These are phyloP conservation scores for Acrobasis consociella DNA, from an alignment of 2,888 invertebrate species.

Conservation along the genomic window DNA sequence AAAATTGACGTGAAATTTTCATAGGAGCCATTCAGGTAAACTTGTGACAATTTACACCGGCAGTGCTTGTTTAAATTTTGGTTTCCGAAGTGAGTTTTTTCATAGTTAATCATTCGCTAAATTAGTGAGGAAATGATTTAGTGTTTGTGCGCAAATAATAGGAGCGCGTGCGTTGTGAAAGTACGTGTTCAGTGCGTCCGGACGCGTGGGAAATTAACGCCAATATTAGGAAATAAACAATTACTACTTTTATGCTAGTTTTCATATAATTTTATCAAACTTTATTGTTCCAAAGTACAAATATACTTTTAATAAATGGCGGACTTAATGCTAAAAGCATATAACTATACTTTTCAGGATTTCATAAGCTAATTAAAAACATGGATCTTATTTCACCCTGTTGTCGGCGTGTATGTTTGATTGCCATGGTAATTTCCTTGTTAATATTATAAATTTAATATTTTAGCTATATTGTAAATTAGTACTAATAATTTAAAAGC, in stretches of 20 bases:
- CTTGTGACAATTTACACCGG: not conserved
- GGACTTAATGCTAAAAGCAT: too few species aligned
- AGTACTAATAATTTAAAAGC: too few species aligned
- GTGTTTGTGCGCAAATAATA: constrained; percentile 42
- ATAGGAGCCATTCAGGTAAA: constrained; percentile 14
- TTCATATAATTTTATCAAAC: too few species aligned
- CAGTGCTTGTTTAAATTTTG: not conserved
- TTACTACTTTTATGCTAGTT: constrained; percentile 4
- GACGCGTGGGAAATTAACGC: constrained; percentile 53
- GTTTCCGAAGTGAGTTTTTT: constrained; percentile 18
- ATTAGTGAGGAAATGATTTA: constrained; percentile 44
- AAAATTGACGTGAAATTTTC: constrained; percentile 22
- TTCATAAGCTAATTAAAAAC: too few species aligned
- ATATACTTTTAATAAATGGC: too few species aligned
- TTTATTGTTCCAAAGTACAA: too few species aligned
- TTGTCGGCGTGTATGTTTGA: too few species aligned
- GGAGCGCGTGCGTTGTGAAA: constrained; percentile 50
- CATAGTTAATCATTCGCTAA: not conserved
- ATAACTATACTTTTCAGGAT: too few species aligned
- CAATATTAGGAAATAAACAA: constrained; percentile 31
- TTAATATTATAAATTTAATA: too few species aligned
- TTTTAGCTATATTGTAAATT: too few species aligned
- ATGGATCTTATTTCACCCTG: too few species aligned
- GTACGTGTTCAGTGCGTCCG: constrained; percentile 57
- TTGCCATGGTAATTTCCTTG: too few species aligned